Conservation (phyloP, 2,888 invertebrate genomes). For the Ctenicera cuprea region DNA sequence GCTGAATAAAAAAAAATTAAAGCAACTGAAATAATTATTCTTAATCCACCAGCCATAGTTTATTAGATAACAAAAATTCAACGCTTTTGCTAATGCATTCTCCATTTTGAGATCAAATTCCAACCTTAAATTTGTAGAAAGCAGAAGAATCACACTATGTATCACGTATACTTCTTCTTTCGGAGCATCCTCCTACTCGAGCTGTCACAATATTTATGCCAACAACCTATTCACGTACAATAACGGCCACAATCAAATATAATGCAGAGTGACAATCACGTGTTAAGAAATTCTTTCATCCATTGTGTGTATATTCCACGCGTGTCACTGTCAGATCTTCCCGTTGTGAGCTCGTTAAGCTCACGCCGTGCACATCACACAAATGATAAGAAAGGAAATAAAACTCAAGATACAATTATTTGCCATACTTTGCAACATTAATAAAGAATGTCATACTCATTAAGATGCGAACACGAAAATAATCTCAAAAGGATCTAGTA, state of each 20-base stretch:
- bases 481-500: no score
- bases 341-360: slow-evolving; percentile 44
- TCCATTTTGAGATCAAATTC: no score
- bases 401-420: slow-evolving; percentile 14
- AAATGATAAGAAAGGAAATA: slow-evolving; percentile 22
- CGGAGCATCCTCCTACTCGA: slow-evolving; percentile 16
- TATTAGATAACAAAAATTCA: no score
- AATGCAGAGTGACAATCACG: slow-evolving; percentile 50
- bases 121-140: no score
- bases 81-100: no score
- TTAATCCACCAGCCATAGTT: no score
- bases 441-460: not conserved
- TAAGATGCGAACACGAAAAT: no score
- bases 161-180: not conserved
- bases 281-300: slow-evolving; percentile 46
- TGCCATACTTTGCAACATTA: slow-evolving; percentile 1
- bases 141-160: not conserved
- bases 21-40: no score
- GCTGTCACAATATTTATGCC: slow-evolving; percentile 37
- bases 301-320: slow-evolving; percentile 42
- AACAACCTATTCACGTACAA: slow-evolving; percentile 27
- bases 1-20: no score
- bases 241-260: slow-evolving; percentile 38
- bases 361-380: slow-evolving; percentile 33
- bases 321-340: slow-evolving; percentile 48